A percentile compares a stretch with the other conserved stretches of the same genome.
These are phyloP conservation scores for Cygnus buccinator DNA, from an alignment of 2,113 vertebrate species.

Conservation along the genomic window DNA sequence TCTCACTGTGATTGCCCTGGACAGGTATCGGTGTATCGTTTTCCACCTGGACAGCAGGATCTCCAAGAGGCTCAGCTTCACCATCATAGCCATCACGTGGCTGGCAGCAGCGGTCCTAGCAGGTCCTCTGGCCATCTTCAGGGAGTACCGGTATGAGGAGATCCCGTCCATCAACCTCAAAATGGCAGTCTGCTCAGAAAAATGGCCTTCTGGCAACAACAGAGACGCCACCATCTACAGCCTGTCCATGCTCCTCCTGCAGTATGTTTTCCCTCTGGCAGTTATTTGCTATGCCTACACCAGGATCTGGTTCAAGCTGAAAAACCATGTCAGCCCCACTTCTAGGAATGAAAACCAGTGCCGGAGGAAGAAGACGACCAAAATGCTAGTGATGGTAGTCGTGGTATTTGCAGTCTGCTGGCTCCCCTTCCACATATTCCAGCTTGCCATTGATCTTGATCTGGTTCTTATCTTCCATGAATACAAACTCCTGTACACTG, in stretches of 20 bases:
- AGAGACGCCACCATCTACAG: slow-evolving; percentile 91
- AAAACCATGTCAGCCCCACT: slow-evolving; percentile 88
- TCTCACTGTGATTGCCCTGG: slow-evolving; percentile 89
- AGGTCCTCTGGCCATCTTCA: slow-evolving; percentile 89
- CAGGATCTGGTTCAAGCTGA: slow-evolving; percentile 93
- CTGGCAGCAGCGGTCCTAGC: slow-evolving; percentile 83
- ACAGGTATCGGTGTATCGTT: slow-evolving; percentile 90
- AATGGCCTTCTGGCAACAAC: slow-evolving; percentile 87
- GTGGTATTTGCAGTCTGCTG: slow-evolving; percentile 90
- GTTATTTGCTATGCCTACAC: slow-evolving; percentile 91
- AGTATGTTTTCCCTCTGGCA: slow-evolving; percentile 87
- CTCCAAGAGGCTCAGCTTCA: slow-evolving; percentile 83
- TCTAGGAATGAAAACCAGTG: slow-evolving; percentile 82
- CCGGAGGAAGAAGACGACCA: slow-evolving; percentile 89
- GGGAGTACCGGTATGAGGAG: slow-evolving; percentile 87
- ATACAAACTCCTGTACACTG: slow-evolving; percentile 90
- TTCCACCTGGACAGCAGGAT: slow-evolving; percentile 89
- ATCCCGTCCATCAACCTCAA: slow-evolving; percentile 86
- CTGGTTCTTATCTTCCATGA: slow-evolving; percentile 86
- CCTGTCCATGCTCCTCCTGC: slow-evolving; percentile 90
- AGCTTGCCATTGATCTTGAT: slow-evolving; percentile 89
- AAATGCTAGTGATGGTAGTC: slow-evolving; percentile 91
- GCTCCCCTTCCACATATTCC: slow-evolving; percentile 91
- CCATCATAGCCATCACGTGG: slow-evolving; percentile 88
- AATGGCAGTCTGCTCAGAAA: slow-evolving; percentile 90